Evolutionary conservation across 2,113 vertebrate genomes (phyloP).

Genomic region (Boulengeromyrus knoepffleri): DNA sequence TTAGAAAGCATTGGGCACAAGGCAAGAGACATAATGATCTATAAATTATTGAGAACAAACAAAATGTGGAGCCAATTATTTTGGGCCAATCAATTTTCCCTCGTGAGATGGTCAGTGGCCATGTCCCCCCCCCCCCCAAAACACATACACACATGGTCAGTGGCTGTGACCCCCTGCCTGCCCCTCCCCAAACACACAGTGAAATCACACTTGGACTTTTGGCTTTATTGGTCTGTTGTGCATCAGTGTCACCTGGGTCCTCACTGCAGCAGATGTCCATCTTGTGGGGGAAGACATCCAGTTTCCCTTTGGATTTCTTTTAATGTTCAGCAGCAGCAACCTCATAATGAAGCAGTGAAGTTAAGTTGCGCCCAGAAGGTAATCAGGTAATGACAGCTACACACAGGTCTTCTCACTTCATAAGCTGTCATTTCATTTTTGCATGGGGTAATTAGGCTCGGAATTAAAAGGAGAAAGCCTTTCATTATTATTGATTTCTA

Average conservation of each 20-base stretch:
- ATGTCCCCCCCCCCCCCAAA: too few species aligned
- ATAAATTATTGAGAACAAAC: not conserved
- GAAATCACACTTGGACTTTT: not conserved
- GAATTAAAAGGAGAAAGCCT: not conserved
- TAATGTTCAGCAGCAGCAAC: not conserved
- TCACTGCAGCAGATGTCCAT: not conserved
- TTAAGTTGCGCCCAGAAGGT: not conserved
- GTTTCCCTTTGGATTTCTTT: not conserved
- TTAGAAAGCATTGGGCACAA: not conserved
- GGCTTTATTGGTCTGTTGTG: not conserved
- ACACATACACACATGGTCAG: not conserved
- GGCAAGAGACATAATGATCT: not conserved
- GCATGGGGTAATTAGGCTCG: not conserved
- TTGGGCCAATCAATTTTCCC: not conserved
- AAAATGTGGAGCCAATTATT: not conserved
- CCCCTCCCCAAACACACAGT: not conserved
- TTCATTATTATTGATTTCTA: not conserved
- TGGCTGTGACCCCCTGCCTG: not conserved
- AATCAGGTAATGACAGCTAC: conserved; percentile 14
- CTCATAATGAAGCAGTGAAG: not conserved
- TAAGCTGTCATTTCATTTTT: conserved; percentile 12
- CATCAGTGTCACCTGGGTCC: not conserved
- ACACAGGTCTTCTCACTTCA: not conserved
- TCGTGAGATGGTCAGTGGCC: not conserved
- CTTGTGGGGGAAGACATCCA: not conserved